Percentiles rank a stretch among this genome's conserved stretches.
Conservation (phyloP, 2,888 invertebrate species). For the Andrena bucephala region DNA sequence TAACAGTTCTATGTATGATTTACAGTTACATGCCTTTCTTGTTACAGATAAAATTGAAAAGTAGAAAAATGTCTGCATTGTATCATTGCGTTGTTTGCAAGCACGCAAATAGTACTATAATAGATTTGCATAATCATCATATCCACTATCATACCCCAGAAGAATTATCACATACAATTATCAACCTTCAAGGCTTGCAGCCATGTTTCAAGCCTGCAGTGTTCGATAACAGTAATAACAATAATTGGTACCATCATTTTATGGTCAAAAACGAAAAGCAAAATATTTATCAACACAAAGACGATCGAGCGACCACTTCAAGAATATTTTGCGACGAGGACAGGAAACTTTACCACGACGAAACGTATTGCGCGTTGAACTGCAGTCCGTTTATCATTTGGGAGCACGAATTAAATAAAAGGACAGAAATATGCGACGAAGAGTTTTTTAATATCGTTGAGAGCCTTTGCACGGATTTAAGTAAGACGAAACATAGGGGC, state of each 20-base stretch:
- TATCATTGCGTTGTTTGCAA: constrained; percentile 76
- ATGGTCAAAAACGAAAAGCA: background rate
- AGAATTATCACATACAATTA: constrained; percentile 76
- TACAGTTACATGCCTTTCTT: background rate
- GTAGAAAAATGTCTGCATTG: constrained; percentile 12
- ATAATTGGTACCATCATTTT: constrained; percentile 9
- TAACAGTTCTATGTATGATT: background rate
- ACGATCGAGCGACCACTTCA: background rate
- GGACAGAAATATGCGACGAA: constrained; percentile 37
- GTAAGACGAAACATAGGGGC: constrained; percentile 14
- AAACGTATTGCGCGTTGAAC: constrained; percentile 27
- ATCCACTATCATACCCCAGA: constrained; percentile 72
- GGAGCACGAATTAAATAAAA: constrained; percentile 51
- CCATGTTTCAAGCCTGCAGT: constrained; percentile 1
- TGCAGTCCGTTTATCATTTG: constrained; percentile 38
- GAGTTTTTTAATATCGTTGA: constrained; percentile 35
- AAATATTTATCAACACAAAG: background rate
- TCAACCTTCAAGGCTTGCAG: constrained; percentile 67
- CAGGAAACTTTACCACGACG: constrained; percentile 13
- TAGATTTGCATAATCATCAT: constrained; percentile 77
- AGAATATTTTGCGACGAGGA: background rate
- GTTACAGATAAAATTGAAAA: background rate
- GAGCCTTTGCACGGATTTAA: constrained; percentile 44
- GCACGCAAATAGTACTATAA: constrained; percentile 62
- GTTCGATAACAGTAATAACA: constrained; percentile 17